These are phyloP conservation scores for Willowsia nigromaculata DNA, from an alignment of 2,888 invertebrate genomes.

Conservation along the genomic window DNA sequence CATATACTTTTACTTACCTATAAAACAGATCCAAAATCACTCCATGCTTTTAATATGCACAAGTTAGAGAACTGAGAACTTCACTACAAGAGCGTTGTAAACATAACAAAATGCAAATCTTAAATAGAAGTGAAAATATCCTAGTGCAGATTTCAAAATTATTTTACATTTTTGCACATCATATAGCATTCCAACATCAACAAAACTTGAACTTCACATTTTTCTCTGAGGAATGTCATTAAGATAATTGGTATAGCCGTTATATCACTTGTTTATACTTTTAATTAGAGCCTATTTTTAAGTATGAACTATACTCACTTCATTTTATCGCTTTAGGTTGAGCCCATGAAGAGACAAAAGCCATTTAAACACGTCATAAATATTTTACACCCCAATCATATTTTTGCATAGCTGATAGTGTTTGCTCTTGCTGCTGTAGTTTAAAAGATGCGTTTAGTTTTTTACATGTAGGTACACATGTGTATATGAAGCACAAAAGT, in stretches of 20 bases:
- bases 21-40: too few species aligned
- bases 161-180: not conserved
- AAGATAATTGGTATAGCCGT: constrained; percentile 7
- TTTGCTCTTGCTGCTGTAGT: not conserved
- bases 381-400: not conserved
- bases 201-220: not conserved
- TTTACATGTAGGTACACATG: too few species aligned
- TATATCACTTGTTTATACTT: constrained; percentile 11
- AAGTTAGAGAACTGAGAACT: too few species aligned
- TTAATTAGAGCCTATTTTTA: not conserved
- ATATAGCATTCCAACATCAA: not conserved
- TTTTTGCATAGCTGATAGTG: not conserved
- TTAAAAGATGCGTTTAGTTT: too few species aligned
- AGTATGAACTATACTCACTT: not conserved
- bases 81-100: too few species aligned
- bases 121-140: not conserved
- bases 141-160: not conserved
- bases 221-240: not conserved
- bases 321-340: not conserved
- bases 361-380: not conserved
- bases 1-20: too few species aligned
- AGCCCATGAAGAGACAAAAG: not conserved
- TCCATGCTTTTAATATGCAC: too few species aligned
- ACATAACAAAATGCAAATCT: too few species aligned
- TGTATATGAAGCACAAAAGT: too few species aligned